A percentile compares a stretch with the other conserved stretches of the same genome.
Conservation (phyloP, 2,113 vertebrate species). For the Semicossyphus pulcher region DNA sequence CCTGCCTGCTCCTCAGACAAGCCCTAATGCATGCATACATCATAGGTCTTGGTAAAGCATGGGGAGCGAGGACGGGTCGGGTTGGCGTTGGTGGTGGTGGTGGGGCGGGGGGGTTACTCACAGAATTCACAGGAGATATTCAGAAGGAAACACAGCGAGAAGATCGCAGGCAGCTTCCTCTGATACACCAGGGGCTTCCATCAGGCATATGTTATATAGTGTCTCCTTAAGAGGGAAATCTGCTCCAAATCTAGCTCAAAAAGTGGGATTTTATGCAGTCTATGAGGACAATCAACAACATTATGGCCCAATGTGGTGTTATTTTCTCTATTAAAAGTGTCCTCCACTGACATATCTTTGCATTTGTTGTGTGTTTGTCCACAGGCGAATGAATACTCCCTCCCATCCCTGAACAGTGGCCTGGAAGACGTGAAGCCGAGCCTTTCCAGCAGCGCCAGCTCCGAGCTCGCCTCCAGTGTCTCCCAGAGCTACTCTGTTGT, state of each 20-base stretch:
- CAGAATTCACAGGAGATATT: conserved; percentile 62
- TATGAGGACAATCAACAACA: conserved; percentile 24
- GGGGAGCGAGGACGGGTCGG: conserved; percentile 45
- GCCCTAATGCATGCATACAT: conserved; percentile 85
- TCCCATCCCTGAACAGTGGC: conserved; percentile 95
- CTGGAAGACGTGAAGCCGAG: conserved; percentile 99
- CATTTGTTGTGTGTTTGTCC: conserved; percentile 44
- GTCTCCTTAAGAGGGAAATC: conserved; percentile 21
- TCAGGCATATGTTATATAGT: conserved; percentile 29
- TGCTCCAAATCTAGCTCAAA: conserved; percentile 23
- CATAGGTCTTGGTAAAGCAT: conserved; percentile 79
- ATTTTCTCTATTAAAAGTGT: not conserved
- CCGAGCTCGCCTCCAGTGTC: conserved; percentile 97
- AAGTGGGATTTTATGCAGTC: conserved; percentile 1
- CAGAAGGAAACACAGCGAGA: conserved; percentile 45
- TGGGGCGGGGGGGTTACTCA: conserved; percentile 3
- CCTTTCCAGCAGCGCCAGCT: conserved; percentile 95
- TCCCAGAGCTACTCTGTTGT: conserved; percentile 99
- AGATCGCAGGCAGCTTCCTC: conserved; percentile 54
- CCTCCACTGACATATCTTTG: conserved; percentile 26
- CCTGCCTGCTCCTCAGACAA: conserved; percentile 75
- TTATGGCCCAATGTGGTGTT: conserved; percentile 23
- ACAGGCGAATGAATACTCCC: conserved; percentile 98
- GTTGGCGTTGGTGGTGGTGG: not conserved
- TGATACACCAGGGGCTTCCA: conserved; percentile 38